phyloP scores from a whole-genome alignment of 1,140 invertebrate genomes.

The Trinorchestia longiramus region DNA sequence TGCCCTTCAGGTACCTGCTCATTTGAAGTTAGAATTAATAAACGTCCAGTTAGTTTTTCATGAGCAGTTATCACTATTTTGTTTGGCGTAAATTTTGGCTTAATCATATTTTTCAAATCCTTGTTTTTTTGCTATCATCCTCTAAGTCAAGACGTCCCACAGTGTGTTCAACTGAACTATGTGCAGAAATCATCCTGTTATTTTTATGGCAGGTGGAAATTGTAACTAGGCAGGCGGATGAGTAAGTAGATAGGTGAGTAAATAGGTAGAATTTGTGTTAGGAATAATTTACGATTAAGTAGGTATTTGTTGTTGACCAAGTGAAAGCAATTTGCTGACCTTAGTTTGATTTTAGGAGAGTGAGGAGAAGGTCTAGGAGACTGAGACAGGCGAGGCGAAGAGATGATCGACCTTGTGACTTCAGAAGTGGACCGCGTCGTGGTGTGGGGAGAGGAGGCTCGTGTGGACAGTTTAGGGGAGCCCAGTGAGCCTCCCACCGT shows the following conservation, averaged over 20 bases:
- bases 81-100: neutral
- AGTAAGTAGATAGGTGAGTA: too few species aligned
- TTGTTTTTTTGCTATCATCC: neutral
- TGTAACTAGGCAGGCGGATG: too few species aligned
- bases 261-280: too few species aligned
- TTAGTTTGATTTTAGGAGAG: constrained; percentile 66
- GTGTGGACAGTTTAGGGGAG: constrained; percentile 62
- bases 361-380: constrained; percentile 65
- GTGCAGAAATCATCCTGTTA: too few species aligned
- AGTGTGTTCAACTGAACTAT: too few species aligned
- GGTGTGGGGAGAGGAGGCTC: constrained; percentile 64
- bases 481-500: constrained; percentile 61
- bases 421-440: constrained; percentile 64
- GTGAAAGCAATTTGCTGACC: constrained; percentile 53
- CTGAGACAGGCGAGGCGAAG: constrained; percentile 61
- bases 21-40: neutral
- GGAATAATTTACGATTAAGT: too few species aligned
- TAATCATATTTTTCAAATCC: neutral
- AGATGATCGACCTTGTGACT: constrained; percentile 63
- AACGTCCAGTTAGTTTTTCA: neutral
- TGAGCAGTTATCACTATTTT: neutral
- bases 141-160: too few species aligned
- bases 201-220: too few species aligned
- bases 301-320: too few species aligned
- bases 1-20: constrained; percentile 87